phyloP scores from a whole-genome alignment of 2,888 invertebrate genomes.

The Pyrrhia umbra region DNA sequence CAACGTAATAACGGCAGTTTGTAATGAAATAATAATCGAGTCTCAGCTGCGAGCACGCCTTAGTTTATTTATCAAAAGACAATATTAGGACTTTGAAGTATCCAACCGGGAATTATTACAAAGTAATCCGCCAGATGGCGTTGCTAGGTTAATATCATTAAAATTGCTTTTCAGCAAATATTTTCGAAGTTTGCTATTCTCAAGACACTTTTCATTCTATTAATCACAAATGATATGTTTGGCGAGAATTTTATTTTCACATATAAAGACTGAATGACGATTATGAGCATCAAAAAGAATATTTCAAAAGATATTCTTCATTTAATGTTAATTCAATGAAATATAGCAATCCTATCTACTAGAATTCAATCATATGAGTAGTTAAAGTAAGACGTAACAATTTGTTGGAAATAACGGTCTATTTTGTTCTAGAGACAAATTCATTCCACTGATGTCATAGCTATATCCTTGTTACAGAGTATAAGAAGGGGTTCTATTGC shows the following conservation, averaged over 20 bases:
- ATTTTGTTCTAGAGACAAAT: too few relatives aligned
- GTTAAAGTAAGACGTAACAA: not conserved
- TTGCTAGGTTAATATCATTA: conserved; percentile 35
- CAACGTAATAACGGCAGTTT: conserved; percentile 69
- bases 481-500: conserved; percentile 19
- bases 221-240: not conserved
- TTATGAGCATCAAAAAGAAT: too few relatives aligned
- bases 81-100: conserved; percentile 73
- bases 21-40: conserved; percentile 75
- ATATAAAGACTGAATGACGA: too few relatives aligned
- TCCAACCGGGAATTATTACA: conserved; percentile 61
- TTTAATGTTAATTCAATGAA: too few relatives aligned
- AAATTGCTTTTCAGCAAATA: conserved; percentile 22
- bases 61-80: conserved; percentile 77
- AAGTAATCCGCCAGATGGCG: conserved; percentile 58
- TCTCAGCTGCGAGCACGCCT: conserved; percentile 69
- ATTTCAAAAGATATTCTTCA: too few relatives aligned
- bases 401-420: not conserved
- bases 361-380: not conserved
- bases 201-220: not conserved
- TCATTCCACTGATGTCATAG: not conserved
- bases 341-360: too few relatives aligned
- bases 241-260: too few relatives aligned
- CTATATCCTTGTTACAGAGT: conserved; percentile 16
- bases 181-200: conserved; percentile 16